Evolutionary conservation across 2,888 invertebrate genomes (phyloP).

Genomic region (Brachycybe producta): DNA sequence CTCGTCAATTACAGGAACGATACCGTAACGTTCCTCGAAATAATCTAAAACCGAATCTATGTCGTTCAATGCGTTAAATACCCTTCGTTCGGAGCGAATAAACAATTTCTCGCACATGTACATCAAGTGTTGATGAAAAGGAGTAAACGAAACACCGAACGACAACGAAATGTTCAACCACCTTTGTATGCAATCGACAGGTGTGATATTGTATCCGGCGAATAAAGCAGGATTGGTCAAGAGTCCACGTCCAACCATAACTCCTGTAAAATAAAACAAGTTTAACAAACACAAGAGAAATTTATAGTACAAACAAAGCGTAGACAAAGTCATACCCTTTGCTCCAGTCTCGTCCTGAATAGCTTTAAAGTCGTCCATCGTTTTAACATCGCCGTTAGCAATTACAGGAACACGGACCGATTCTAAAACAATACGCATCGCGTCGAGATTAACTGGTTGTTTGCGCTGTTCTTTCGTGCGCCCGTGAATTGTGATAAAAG

Average conservation of each 20-base stretch:
- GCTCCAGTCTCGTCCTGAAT: slow-evolving; percentile 52
- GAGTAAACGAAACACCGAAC: slow-evolving; percentile 58
- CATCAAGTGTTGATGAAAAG: slow-evolving; percentile 89
- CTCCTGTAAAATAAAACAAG: slow-evolving; percentile 38
- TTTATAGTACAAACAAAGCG: neutral
- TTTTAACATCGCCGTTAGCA: slow-evolving; percentile 81
- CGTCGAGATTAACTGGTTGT: slow-evolving; percentile 50
- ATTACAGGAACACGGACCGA: slow-evolving; percentile 67
- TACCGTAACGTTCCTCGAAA: neutral
- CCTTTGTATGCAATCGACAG: slow-evolving; percentile 59
- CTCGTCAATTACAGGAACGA: neutral
- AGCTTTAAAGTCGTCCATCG: slow-evolving; percentile 52
- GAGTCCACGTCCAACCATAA: slow-evolving; percentile 87
- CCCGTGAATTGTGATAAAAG: slow-evolving; percentile 82
- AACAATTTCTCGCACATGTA: slow-evolving; percentile 84
- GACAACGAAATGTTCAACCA: slow-evolving; percentile 52
- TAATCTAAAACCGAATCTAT: slow-evolving; percentile 54
- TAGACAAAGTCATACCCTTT: no score
- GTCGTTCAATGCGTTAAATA: slow-evolving; percentile 63
- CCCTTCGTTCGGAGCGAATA: slow-evolving; percentile 52
- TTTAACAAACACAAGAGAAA: slow-evolving; percentile 4
- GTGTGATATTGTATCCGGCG: slow-evolving; percentile 54
- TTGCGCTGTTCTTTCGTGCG: slow-evolving; percentile 70
- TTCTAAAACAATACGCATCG: slow-evolving; percentile 56
- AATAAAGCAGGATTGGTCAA: slow-evolving; percentile 84